Evolutionary conservation across 2,113 vertebrate species (phyloP), one percentile per base, ranked within the genome.

Genomic region (Boulengerochromis microlepis): DNA sequence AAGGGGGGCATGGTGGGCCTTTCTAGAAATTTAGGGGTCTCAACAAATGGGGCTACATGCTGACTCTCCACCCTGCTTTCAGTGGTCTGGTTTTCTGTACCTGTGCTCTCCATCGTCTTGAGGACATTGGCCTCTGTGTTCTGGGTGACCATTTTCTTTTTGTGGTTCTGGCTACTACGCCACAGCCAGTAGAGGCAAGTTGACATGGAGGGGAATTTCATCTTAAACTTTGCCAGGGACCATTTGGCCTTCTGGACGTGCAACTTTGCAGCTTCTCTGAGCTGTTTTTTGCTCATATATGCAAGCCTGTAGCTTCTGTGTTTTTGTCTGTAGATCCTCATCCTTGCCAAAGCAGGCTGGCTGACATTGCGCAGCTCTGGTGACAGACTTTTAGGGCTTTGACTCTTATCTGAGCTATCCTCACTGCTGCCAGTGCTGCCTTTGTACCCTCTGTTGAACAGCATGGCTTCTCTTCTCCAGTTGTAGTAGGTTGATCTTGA

Each of bases 401-500:
- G 95, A 71, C 92, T 92, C 89, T 96, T 96, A 83, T 96, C 96
- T 0, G 94, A 95, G 88, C 96, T 91, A 66, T 96, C 96, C 33
- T 95, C 94, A 2, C 95, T 94, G 91, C 95, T 96, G 35, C 93
- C 96, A 1, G 69, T 54, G 1, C 83, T 89, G 64, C 94, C 93
- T 91, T 97, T 98, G 94, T 97, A 98, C 47, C 95, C 94, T 40
- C 97, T 95, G 59, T 94, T 97, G 59, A 97, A 97, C 47, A 97
- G 92, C 94, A 99, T 96, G 13, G 98, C 98, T 94, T 99, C 98
- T 42, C 98, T 97, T 91, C 98, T 96, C 98, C 98, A 99, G 91
- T 99, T 99, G 95, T 99, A 99, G 89, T 99, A 99, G 13, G 98
- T 99, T 4, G 98, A 99, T 54, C 98, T 96, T 5, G 98, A 99